Percentiles rank a stretch among this genome's conserved stretches.
phyloP scores from a whole-genome alignment of 2,888 invertebrate species.

The Brassicogethes aeneus region DNA sequence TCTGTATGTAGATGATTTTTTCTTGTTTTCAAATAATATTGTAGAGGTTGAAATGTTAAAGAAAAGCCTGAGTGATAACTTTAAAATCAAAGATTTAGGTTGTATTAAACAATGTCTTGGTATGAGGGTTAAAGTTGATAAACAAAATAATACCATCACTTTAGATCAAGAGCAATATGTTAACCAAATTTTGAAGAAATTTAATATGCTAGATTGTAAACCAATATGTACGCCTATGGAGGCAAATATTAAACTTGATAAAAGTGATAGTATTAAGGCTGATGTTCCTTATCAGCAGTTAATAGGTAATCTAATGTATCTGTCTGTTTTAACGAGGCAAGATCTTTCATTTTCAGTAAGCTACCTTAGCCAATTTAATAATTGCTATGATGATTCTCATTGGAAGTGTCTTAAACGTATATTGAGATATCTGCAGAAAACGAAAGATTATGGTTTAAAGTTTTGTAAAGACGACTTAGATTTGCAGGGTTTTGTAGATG shows the following conservation, averaged over 20 bases:
- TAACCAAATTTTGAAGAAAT: conserved; percentile 7
- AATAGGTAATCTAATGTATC: conserved; percentile 13
- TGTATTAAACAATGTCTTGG: conserved; percentile 4
- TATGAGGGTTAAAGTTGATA: conserved; percentile 8
- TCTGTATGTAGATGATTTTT: conserved; percentile 15
- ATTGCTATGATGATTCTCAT: too few relatives aligned
- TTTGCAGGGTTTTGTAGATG: not conserved
- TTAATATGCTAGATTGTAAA: conserved; percentile 13
- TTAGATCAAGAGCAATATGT: conserved; percentile 11
- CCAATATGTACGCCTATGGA: too few relatives aligned
- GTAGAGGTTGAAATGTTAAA: conserved; percentile 8
- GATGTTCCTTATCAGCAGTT: conserved; percentile 1
- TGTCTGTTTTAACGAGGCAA: too few relatives aligned
- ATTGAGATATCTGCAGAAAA: not conserved
- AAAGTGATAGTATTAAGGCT: not conserved
- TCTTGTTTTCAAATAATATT: conserved; percentile 8
- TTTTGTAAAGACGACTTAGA: not conserved
- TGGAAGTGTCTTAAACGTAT: conserved; percentile 9
- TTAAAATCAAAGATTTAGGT: conserved; percentile 9
- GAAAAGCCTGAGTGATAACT: too few relatives aligned
- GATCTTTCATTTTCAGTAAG: conserved; percentile 12
- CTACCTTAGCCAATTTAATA: too few relatives aligned
- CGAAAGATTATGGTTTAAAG: not conserved
- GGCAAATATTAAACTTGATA: too few relatives aligned
- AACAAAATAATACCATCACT: too few relatives aligned